phyloP scores from a whole-genome alignment of 2,113 vertebrate species.

The Nerophis ophidion region DNA sequence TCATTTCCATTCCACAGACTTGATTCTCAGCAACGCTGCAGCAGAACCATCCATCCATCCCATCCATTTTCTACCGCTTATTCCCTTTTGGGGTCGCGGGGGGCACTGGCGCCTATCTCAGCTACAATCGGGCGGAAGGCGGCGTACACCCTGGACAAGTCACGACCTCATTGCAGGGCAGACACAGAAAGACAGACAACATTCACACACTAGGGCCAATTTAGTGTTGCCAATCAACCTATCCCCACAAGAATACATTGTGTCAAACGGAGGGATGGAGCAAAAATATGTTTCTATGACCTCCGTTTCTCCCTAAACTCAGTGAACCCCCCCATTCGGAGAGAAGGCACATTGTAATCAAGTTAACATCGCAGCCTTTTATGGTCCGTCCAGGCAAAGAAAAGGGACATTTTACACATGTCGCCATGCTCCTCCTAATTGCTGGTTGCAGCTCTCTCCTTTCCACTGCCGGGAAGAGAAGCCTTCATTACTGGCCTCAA shows the following conservation, averaged over 20 bases:
- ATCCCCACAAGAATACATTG: conserved; percentile 35
- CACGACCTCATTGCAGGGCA: too few relatives aligned
- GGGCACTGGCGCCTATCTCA: too few relatives aligned
- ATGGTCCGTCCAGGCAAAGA: conserved; percentile 37
- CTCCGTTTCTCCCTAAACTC: conserved; percentile 22
- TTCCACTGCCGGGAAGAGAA: conserved; percentile 63
- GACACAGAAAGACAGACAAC: too few relatives aligned
- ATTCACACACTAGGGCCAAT: too few relatives aligned
- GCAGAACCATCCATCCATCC: too few relatives aligned
- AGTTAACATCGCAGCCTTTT: conserved; percentile 43
- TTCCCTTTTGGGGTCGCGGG: too few relatives aligned
- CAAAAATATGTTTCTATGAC: conserved; percentile 17
- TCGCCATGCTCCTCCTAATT: conserved; percentile 64
- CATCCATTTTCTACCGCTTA: too few relatives aligned
- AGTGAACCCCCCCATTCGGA: conserved; percentile 21
- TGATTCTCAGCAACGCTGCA: conserved; percentile 46
- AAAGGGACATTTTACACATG: conserved; percentile 64
- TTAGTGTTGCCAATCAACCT: too few relatives aligned
- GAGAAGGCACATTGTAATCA: conserved; percentile 52
- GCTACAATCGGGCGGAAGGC: too few relatives aligned
- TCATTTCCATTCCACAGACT: conserved; percentile 70
- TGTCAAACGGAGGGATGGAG: conserved; percentile 19
- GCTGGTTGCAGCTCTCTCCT: conserved; percentile 53
- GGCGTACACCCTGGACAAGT: too few relatives aligned
- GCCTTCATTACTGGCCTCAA: conserved; percentile 70